Evolutionary conservation across 2,888 invertebrate genomes (phyloP), one percentile per base, ranked within the genome.

Genomic region (Xestia xanthographa): DNA sequence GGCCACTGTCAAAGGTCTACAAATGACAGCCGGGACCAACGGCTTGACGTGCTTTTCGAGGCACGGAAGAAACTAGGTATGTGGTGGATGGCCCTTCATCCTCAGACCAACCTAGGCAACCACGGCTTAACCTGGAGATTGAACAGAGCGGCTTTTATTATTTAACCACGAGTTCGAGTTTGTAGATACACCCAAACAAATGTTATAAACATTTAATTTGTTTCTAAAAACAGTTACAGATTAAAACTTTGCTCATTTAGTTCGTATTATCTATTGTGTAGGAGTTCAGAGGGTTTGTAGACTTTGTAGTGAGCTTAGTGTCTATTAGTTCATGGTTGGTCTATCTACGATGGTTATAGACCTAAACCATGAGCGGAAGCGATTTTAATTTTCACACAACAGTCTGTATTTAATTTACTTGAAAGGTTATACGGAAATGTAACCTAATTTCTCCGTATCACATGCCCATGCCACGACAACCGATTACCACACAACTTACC

Each of bases 161-260:
- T n/a, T n/a, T n/a, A n/a, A n/a, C n/a, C n/a, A n/a, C n/a, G n/a
- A n/a, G n/a, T n/a, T n/a, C n/a, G n/a, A n/a, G n/a, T n/a, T n/a
- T n/a, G n/a, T n/a, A n/a, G n/a, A n/a, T n/a, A n/a, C n/a, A n/a
- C n/a, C n/a, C n/a, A n/a, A n/a, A n/a, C n/a, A n/a, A n/a, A n/a
- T n/a, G n/a, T n/a, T n/a, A n/a, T n/a, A n/a, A 53, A 60, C 71
- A 41, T 50, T 56, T 43, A 77, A 81, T 83, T 81, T 26, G 22
- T 67, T 78, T 58, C 72, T 38, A 41, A 48, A 77, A 63, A 41
- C 58, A 20, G 62, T 45, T 50, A 45, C n/a, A 26, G 34, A 48
- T 53, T 14, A 34, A 56, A 82, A 82, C 66, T 83, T 83, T 56
- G 20, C 48, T 72, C 72, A 80, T 83, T 84, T 60, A 34, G 26